Evolutionary conservation across 2,888 invertebrate genomes (phyloP).

Genomic region (Ashinkailepas kermadecensis): DNA sequence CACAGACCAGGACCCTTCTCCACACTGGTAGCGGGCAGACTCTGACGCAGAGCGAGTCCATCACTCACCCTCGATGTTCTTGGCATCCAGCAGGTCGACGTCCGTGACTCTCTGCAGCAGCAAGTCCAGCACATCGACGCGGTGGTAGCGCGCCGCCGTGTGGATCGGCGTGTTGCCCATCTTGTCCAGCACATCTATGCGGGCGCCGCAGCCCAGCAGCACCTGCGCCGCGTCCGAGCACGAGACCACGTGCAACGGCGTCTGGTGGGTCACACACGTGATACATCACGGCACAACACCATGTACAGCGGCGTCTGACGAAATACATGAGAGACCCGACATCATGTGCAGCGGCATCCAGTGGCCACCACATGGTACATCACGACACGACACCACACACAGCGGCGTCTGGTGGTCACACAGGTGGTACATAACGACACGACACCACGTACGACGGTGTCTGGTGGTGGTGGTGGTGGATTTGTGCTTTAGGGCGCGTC

Average conservation of each 20-base stretch:
- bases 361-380: background rate
- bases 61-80: background rate
- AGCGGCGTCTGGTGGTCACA: background rate
- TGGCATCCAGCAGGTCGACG: background rate
- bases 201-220: background rate
- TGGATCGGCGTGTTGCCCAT: slow-evolving; percentile 10
- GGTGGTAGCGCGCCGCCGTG: slow-evolving; percentile 1
- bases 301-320: background rate
- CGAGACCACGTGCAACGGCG: background rate
- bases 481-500: too few relatives aligned
- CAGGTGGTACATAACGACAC: too few relatives aligned
- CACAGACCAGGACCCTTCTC: too few relatives aligned
- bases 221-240: background rate
- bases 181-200: background rate
- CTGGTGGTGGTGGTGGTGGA: too few relatives aligned
- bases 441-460: background rate
- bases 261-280: background rate
- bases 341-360: background rate
- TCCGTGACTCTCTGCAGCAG: background rate
- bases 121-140: background rate
- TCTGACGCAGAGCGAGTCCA: too few relatives aligned
- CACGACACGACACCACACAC: too few relatives aligned
- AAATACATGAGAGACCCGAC: too few relatives aligned
- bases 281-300: background rate
- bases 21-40: too few relatives aligned